Base-by-base conservation (phyloP, 1,140 invertebrate genomes). In the Reticulitermes speratus region DNA sequence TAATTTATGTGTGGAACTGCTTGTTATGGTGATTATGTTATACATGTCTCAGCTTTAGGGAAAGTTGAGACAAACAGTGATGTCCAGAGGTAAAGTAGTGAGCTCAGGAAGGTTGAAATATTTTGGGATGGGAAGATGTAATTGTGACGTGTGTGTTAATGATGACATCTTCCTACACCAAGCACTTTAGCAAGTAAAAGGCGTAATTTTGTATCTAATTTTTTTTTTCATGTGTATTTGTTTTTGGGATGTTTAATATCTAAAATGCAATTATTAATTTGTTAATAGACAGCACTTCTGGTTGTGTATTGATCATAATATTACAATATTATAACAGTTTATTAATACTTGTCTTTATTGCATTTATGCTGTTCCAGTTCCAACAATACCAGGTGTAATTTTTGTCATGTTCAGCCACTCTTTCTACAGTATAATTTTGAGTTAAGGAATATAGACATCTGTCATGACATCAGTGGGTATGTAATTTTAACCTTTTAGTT, bases 281-380 rank as follows among this genome's bases (percentile, higher is more conserved):
- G n/a, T 75, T 75, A 75, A 30, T 30, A 30, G n/a, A 75, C 30
- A 30, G n/a, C n/a, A 75, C 65, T 75, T 75, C 30, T 75, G 65
- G 65, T 75, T 75, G 65, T 75, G 65, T 75, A 75, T 75, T 75
- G 65, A 30, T 30, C 25, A 75, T 30, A 75, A 75, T 75, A 75
- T 30, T 75, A 55, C 52, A 30, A 75, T 19, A 75, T 30, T 75
- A 75, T 30, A 75, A 75, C 25, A 30, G 65, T 75, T 75, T 75
- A 75, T 75, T 75, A 75, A 75, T 75, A 75, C n/a, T 21, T 55
- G 19, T 55, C 5, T 55, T 0, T 55, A 19, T 21, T 55, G 19
- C 19, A 55, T 55, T 55, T 55, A 21, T 55, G 52, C 14, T 55
- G 45, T 38, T 38, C 38, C 38, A 48, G 45, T 19, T 55, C 19